Conservation (phyloP, 2,797 vertebrate genomes). For the Phalloptychus januarius region DNA sequence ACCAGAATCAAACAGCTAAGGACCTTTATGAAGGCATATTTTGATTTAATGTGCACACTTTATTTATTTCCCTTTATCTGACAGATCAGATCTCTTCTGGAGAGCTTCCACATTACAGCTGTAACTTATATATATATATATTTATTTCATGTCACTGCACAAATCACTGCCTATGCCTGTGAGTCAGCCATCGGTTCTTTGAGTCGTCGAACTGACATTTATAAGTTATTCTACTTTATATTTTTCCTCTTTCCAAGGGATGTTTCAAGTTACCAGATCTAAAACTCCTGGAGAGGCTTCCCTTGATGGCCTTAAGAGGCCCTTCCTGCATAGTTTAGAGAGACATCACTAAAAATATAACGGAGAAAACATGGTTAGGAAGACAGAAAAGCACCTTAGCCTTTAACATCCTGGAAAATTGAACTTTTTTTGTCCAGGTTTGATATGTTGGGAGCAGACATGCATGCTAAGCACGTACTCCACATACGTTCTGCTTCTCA, state of each 20-base stretch:
- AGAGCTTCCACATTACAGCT: neutral
- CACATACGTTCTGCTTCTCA: slow-evolving; percentile 68
- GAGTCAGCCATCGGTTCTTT: slow-evolving; percentile 40
- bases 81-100: neutral
- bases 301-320: slow-evolving; percentile 59
- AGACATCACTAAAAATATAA: slow-evolving; percentile 44
- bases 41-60: neutral
- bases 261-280: slow-evolving; percentile 60
- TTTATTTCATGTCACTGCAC: slow-evolving; percentile 23
- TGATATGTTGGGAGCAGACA: slow-evolving; percentile 16
- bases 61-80: neutral
- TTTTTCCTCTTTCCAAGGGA: slow-evolving; percentile 43
- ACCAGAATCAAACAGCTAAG: neutral
- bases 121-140: neutral
- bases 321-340: slow-evolving; percentile 56
- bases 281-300: slow-evolving; percentile 46
- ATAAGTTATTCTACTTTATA: slow-evolving; percentile 42
- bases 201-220: slow-evolving; percentile 58
- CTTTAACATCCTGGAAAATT: slow-evolving; percentile 11
- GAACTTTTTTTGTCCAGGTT: slow-evolving; percentile 7
- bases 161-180: slow-evolving; percentile 31
- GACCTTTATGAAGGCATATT: neutral
- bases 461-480: slow-evolving; percentile 59
- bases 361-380: slow-evolving; percentile 24
- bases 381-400: neutral